These are phyloP conservation scores for Microcebus tavaratra DNA, from an alignment of 2,113 vertebrate species.

Conservation along the genomic window DNA sequence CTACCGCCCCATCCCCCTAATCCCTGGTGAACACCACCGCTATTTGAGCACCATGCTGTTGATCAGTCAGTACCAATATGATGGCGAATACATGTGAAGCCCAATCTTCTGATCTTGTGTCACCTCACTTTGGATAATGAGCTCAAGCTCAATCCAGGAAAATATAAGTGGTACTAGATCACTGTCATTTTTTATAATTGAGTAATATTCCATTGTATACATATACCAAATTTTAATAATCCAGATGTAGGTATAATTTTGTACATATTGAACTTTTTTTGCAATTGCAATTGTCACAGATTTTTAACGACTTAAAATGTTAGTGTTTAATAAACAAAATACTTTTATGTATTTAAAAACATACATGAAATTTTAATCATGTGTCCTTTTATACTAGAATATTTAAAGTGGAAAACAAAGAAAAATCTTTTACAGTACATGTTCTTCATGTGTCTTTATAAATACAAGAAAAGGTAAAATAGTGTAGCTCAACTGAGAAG, in stretches of 20 bases:
- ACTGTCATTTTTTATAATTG: no score
- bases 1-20: no score
- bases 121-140: no score
- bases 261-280: neutral
- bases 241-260: neutral
- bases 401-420: neutral
- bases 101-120: no score
- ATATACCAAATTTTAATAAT: no score
- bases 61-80: no score
- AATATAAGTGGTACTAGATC: no score
- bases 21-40: no score
- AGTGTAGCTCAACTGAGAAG: neutral
- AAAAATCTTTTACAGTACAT: neutral
- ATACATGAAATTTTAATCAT: neutral
- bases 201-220: no score
- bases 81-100: no score
- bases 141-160: no score
- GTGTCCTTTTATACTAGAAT: neutral
- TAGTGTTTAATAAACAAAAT: neutral
- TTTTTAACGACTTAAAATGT: neutral
- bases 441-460: neutral
- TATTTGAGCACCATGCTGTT: no score
- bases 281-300: neutral
- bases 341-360: neutral
- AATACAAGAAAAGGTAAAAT: neutral